These are phyloP conservation scores for Catostylus mosaicus DNA, from an alignment of 30 jellyfish, hydroid and myxozoan genomes.

Conservation along the genomic window DNA sequence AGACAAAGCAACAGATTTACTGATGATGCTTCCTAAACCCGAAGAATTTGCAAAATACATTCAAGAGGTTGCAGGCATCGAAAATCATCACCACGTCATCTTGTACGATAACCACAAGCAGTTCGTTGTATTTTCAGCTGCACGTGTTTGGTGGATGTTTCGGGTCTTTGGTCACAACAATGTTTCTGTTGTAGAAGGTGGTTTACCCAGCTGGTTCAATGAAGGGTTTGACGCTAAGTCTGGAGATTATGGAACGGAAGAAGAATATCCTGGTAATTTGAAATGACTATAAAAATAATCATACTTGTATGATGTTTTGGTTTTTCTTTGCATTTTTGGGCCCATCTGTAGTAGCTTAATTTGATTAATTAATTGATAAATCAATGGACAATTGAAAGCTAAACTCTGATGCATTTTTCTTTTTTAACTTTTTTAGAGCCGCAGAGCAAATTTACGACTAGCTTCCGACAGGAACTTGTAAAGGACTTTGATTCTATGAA, in stretches of 20 bases:
- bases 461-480: constrained; percentile 32
- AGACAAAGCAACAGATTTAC: constrained; percentile 49
- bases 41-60: constrained; percentile 51
- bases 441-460: not conserved
- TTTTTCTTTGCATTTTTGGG: too few species aligned
- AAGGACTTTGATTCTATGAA: constrained; percentile 49
- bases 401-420: too few species aligned
- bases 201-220: constrained; percentile 61
- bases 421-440: not conserved
- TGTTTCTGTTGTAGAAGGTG: constrained; percentile 82
- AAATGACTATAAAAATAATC: too few species aligned
- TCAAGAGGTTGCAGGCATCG: constrained; percentile 19
- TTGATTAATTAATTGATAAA: too few species aligned
- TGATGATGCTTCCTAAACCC: constrained; percentile 68
- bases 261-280: constrained; percentile 52
- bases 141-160: constrained; percentile 86
- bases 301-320: too few species aligned
- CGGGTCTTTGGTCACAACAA: constrained; percentile 71
- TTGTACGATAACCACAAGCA: constrained; percentile 61
- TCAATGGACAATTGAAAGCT: too few species aligned
- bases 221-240: constrained; percentile 37
- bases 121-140: constrained; percentile 67
- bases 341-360: too few species aligned
- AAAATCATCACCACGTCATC: constrained; percentile 75
- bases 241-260: constrained; percentile 50